Evolutionary conservation across 2,797 vertebrate genomes (phyloP), one percentile per base, ranked within the genome.

Genomic region (Cetoscarus ocellatus): DNA sequence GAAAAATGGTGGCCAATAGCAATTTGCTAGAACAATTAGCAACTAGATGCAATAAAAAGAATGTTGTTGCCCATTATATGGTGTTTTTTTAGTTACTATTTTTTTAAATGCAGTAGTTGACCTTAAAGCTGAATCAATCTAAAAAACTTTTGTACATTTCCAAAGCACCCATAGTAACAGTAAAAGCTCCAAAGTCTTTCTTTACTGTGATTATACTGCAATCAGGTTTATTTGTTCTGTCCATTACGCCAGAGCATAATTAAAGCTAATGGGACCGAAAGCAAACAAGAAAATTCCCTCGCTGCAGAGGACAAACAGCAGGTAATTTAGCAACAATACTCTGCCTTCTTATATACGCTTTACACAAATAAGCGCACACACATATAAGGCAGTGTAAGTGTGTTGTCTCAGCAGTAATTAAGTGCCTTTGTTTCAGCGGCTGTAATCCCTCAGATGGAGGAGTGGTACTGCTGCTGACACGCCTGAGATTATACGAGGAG

Each of bases 391-490:
- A 77, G 43, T 58, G 71, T 69, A 62, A 70, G 53, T 55, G 53
- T 77, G 79, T 86, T 69, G 87, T 75, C 81, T 90, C 86, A 89
- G 86, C 79, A 83, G 82, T 88, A 89, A 90, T 91, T 88, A 91
- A 86, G 84, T 81, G 85, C 64, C 82, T 91, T 90, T 91, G 90
- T 90, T 90, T 87, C 80, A 53, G 73, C 75, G 63, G 80, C 77
- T 69, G 75, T 90, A 91, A 91, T 92, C 90, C 86, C 72, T 70
- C 88, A 91, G 86, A 93, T 80, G 81, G 82, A 85, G 70, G 79
- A 86, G 83, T 65, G 68, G 77, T 65, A 13, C 58, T 79, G 82
- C 77, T 83, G 84, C 86, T 78, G 85, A 91, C 83, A 82, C 44
- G 73, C 84, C 85, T 67, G 71, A 88, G 89, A 93, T 90, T 90